A percentile compares a stretch with the other conserved stretches of the same genome.
phyloP scores from a whole-genome alignment of 2,797 vertebrate genomes.

The Gymnoscopelus microlampas region DNA sequence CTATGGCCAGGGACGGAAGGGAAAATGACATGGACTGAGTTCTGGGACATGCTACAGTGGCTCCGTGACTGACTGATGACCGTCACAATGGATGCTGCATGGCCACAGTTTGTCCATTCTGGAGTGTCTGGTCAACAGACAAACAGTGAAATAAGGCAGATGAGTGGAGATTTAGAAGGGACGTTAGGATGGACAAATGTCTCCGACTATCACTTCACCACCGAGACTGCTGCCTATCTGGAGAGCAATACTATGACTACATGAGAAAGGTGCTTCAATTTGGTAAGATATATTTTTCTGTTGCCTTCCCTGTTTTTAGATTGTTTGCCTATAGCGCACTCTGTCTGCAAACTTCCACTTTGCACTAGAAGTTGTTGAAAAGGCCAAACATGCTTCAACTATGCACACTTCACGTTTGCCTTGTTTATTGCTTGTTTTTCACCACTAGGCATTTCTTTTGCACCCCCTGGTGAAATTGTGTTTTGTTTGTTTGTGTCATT shows the following conservation, averaged over 20 bases:
- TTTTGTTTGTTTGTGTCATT: too few species aligned
- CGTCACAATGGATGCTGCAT: slow-evolving; percentile 50
- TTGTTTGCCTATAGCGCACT: too few species aligned
- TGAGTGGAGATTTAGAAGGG: slow-evolving; percentile 16
- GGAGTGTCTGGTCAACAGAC: slow-evolving; percentile 52
- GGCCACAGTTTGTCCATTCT: slow-evolving; percentile 34
- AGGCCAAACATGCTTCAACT: too few species aligned
- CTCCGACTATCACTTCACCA: slow-evolving; percentile 25
- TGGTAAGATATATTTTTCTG: slow-evolving; percentile 48
- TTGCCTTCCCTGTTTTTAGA: neutral
- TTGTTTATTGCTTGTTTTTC: neutral
- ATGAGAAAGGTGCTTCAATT: slow-evolving; percentile 25
- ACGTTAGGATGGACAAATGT: slow-evolving; percentile 19
- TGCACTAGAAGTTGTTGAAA: too few species aligned
- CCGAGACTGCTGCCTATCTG: slow-evolving; percentile 43
- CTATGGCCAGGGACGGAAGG: slow-evolving; percentile 48
- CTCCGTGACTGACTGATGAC: slow-evolving; percentile 57
- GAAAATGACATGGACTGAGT: slow-evolving; percentile 47
- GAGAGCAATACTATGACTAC: slow-evolving; percentile 46
- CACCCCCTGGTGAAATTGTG: neutral
- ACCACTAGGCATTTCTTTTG: neutral
- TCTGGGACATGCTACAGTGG: slow-evolving; percentile 47
- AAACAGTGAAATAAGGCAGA: slow-evolving; percentile 25
- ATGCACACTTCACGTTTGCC: neutral
- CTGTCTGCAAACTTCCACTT: too few species aligned